Evolutionary conservation across 2,888 invertebrate species (phyloP).

Genomic region (Conops quadrifasciatus): DNA sequence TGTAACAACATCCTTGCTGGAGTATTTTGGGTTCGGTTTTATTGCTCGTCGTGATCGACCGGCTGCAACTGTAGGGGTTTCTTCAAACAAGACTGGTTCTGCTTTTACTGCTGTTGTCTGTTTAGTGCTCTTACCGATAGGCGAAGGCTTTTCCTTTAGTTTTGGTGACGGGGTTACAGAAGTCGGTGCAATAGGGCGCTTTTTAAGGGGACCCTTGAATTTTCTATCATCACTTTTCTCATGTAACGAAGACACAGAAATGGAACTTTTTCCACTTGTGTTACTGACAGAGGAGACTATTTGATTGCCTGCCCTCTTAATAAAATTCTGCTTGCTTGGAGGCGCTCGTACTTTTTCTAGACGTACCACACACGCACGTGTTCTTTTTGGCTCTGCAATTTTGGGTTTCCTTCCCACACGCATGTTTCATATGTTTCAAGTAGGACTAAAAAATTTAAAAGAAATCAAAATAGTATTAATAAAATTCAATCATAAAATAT

Average conservation of each 20-base stretch:
- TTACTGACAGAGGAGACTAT: slow-evolving; percentile 1
- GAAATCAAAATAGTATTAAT: not conserved
- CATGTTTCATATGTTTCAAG: slow-evolving; percentile 54
- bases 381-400: slow-evolving; percentile 52
- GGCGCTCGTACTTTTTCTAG: slow-evolving; percentile 54
- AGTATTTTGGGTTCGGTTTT: slow-evolving; percentile 65
- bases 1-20: slow-evolving; percentile 62
- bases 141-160: slow-evolving; percentile 7
- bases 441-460: slow-evolving; percentile 11
- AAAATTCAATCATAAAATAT: no score
- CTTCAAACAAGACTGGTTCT: slow-evolving; percentile 1
- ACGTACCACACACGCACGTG: slow-evolving; percentile 61
- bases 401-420: slow-evolving; percentile 57
- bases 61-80: slow-evolving; percentile 56
- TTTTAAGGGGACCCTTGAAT: slow-evolving; percentile 44
- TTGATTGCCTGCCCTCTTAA: slow-evolving; percentile 1
- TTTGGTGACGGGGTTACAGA: slow-evolving; percentile 19
- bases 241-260: slow-evolving; percentile 10
- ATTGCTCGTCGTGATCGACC: slow-evolving; percentile 63
- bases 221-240: slow-evolving; percentile 42
- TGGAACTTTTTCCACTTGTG: slow-evolving; percentile 6
- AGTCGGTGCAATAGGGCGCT: slow-evolving; percentile 36
- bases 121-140: slow-evolving; percentile 11
- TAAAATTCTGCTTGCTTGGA: slow-evolving; percentile 1
- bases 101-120: slow-evolving; percentile 30